Base-by-base conservation (phyloP, 2,888 invertebrate genomes). In the Oegoconia quadripuncta region DNA sequence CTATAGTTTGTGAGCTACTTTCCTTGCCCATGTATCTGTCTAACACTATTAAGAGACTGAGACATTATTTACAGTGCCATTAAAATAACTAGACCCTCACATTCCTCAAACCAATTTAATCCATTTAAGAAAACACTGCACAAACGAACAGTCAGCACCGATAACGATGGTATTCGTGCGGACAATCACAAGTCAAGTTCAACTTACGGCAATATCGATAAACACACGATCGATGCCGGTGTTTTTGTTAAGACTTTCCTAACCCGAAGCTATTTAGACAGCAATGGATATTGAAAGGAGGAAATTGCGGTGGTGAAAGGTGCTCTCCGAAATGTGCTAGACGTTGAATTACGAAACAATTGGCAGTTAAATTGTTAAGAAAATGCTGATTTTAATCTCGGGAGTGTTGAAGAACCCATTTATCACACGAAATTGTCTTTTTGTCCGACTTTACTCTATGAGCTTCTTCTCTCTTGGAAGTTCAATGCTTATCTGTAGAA, bases 161-260 rank as follows among this genome's bases (percentile, higher is more conserved):
- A 59, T 67, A 67, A 63, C 54, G 54, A 64, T 46, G 39, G 31
- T 40, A 44, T 42, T 33, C 38, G 28, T 11, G n/a, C n/a, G 49
- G 37, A 40, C 46, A 23, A 23, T 23, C 9, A n/a, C 30, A 29
- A 51, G 59, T 54, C 38, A 44, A 54, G 50, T 46, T 50, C 48
- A 45, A 27, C 34, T 29, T 34, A 40, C 47, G 59, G 58, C 58
- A 43, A 30, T 48, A 57, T 56, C 44, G 39, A 50, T 46, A 45
- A 48, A 51, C 44, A 46, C 38, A 45, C 44, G 32, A 50, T 64
- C 53, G 48, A 59, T 51, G 52, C 44, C 56, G 34, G 39, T 48
- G 52, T 64, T 59, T 56, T 53, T 63, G 51, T 50, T 47, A 46
- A 50, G 45, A 70, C 76, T 79, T 78, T 76, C 78, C 56, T 70